Evolutionary conservation across 2,888 invertebrate genomes (phyloP), one percentile per base, ranked within the genome.

Genomic region (Temnothorax rugatulus): DNA sequence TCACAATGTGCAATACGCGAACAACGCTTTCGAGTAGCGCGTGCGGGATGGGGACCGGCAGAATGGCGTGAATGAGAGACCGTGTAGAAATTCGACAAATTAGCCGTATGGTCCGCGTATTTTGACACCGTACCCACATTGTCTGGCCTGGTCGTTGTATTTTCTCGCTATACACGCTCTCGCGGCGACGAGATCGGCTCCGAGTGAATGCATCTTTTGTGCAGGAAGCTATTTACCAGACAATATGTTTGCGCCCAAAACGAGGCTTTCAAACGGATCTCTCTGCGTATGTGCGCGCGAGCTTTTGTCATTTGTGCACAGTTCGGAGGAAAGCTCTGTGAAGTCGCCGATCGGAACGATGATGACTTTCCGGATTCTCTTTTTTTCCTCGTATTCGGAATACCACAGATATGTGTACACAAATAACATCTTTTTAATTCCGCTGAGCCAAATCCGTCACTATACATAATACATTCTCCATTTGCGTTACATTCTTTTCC

Each of bases 21-120:
- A 90, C 90, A 89, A 90, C 87, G 50, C 29, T 71, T 52, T 21
- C 47, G 83, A 79, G 57, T 64, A 68, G 69, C 41, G 69, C 47
- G 41, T 50, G 50, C 71, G 59, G 52, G 21, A 21, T 9, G 52
- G 52, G 8, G 2, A 84, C 87, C 83, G 64, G 84, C 84, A 84
- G 90, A 87, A 86, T 77, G 90, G 87, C 86, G 88, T 88, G 90
- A 91, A 90, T 88, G 84, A 86, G 85, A 74, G 73, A 41, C 73
- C 84, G 83, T 85, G 85, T 86, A 84, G 90, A 92, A 93, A 92
- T 94, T 92, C 92, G 91, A 88, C 90, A 94, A 94, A 94, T 94
- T 94, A 94, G 94, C 94, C 94, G 92, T 94, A 94, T 94, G 94
- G 93, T 88, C 85, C 88, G 89, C 89, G 93, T 94, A 94, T 94